These are phyloP conservation scores for Cherax destructor DNA, from an alignment of 1,140 invertebrate species.

Conservation along the genomic window DNA sequence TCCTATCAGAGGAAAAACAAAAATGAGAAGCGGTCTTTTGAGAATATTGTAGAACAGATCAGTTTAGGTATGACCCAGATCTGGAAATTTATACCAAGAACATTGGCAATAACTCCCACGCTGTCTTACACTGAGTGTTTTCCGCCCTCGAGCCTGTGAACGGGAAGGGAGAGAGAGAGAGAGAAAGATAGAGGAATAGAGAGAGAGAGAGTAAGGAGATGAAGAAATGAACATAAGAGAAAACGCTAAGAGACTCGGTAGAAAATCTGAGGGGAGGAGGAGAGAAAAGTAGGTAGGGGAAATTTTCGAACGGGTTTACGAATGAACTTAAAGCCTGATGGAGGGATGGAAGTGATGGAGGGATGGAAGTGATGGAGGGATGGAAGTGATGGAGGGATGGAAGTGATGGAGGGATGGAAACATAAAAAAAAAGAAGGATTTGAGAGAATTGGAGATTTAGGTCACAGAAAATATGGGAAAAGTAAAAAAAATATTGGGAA, in stretches of 20 bases:
- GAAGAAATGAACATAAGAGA: not conserved
- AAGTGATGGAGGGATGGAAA: too few species aligned
- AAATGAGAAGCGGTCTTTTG: too few species aligned
- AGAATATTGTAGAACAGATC: too few species aligned
- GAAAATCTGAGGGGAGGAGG: not conserved
- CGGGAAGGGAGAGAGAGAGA: not conserved
- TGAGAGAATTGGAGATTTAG: too few species aligned
- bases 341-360: not conserved
- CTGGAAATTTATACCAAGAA: not conserved
- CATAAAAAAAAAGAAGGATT: too few species aligned
- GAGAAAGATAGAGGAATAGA: not conserved
- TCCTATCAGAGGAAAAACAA: too few species aligned
- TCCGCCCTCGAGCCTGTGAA: not conserved
- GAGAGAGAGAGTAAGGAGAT: not conserved
- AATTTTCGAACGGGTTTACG: too few species aligned
- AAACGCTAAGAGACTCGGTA: too few species aligned
- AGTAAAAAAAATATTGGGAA: too few species aligned
- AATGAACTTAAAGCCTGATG: not conserved
- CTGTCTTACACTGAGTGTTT: not conserved
- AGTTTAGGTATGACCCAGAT: too few species aligned
- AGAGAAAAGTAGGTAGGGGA: not conserved
- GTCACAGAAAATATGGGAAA: too few species aligned
- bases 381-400: not conserved
- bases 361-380: not conserved
- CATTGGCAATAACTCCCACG: not conserved